These are phyloP conservation scores for Meliscaeva auricollis DNA, from an alignment of 2,888 invertebrate species.

Conservation along the genomic window DNA sequence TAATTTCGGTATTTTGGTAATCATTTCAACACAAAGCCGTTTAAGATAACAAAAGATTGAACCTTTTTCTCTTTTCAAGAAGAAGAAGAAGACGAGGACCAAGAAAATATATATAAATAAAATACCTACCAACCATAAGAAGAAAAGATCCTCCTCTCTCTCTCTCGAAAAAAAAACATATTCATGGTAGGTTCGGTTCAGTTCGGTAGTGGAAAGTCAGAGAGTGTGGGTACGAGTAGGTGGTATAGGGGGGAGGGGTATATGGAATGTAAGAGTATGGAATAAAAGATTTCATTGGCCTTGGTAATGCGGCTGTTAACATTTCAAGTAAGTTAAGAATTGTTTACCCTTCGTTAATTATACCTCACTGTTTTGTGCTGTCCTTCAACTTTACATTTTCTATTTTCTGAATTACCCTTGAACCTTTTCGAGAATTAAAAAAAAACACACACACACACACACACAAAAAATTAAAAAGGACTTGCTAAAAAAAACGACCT, in stretches of 20 bases:
- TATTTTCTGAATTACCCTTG: constrained; percentile 39
- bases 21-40: constrained; percentile 33
- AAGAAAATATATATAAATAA: constrained; percentile 8
- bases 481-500: constrained; percentile 31
- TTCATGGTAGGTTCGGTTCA: constrained; percentile 13
- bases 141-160: constrained; percentile 20
- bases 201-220: not conserved
- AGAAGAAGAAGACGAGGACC: not conserved
- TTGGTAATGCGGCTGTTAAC: constrained; percentile 35
- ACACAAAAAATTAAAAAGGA: constrained; percentile 13
- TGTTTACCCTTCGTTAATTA: constrained; percentile 48
- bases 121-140: constrained; percentile 21
- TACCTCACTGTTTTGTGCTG: constrained; percentile 27
- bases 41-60: constrained; percentile 42
- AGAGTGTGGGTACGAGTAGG: not conserved
- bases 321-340: constrained; percentile 40
- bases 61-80: constrained; percentile 26
- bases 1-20: constrained; percentile 37
- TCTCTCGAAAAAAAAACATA: not conserved
- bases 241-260: not conserved
- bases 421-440: constrained; percentile 42
- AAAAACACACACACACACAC: too few species aligned
- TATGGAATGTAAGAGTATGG: not conserved
- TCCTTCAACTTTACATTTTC: constrained; percentile 43
- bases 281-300: constrained; percentile 43